Evolutionary conservation across 2,113 vertebrate species (phyloP).

Genomic region (Genyomyrus donnyi): DNA sequence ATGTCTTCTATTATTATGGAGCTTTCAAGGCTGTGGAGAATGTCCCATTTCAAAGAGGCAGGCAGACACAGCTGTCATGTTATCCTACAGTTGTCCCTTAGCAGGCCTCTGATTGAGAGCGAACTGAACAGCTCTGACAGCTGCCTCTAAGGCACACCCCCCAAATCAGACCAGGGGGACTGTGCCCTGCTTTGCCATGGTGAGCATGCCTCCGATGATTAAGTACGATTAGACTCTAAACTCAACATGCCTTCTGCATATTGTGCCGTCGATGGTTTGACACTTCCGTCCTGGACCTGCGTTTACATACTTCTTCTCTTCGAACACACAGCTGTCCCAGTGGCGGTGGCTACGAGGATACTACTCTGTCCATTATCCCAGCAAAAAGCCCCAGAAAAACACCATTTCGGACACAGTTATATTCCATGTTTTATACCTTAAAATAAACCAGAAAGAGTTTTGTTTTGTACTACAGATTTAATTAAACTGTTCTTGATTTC

Average conservation of each 20-base stretch:
- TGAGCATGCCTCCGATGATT: constrained; percentile 28
- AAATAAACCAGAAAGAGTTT: neutral
- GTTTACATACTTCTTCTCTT: neutral
- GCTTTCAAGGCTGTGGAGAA: neutral
- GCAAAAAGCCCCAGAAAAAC: neutral
- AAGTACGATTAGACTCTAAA: constrained; percentile 30
- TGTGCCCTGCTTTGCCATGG: constrained; percentile 27
- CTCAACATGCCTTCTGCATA: constrained; percentile 28
- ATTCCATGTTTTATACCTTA: neutral
- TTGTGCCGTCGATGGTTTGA: neutral
- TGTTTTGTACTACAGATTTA: neutral
- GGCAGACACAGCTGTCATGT: constrained; percentile 36
- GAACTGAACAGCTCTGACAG: constrained; percentile 54
- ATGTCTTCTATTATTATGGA: neutral
- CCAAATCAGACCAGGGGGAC: constrained; percentile 16
- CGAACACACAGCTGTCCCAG: neutral
- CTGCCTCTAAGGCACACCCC: constrained; percentile 42
- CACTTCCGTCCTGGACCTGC: neutral
- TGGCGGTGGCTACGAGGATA: neutral
- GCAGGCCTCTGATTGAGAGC: constrained; percentile 39
- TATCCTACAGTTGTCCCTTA: constrained; percentile 37
- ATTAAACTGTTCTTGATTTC: neutral
- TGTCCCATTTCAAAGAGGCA: constrained; percentile 39
- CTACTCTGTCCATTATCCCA: neutral
- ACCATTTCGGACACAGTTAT: neutral